Percentiles rank a stretch among this genome's conserved stretches.
phyloP scores from a whole-genome alignment of 2,797 vertebrate genomes.

The Eupleurogrammus muticus region DNA sequence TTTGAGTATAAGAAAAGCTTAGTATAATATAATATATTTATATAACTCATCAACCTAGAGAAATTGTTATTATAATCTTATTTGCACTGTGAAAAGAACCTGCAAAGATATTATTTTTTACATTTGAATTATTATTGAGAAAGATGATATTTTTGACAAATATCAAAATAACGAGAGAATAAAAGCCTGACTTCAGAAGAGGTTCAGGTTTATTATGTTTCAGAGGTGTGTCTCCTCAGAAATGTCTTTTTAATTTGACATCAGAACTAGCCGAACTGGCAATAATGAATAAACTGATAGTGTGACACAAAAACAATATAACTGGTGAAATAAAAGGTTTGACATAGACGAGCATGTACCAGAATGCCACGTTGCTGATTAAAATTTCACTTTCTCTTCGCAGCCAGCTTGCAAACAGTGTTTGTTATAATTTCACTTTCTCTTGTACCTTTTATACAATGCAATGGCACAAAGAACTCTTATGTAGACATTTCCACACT shows the following conservation, averaged over 20 bases:
- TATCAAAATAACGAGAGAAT: background rate
- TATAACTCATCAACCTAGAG: too few relatives aligned
- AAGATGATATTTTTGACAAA: background rate
- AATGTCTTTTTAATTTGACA: background rate
- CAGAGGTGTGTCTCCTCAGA: background rate
- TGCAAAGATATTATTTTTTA: too few relatives aligned
- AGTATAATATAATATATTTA: too few relatives aligned
- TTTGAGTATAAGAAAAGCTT: too few relatives aligned
- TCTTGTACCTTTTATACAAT: background rate
- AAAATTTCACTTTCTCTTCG: conserved; percentile 34
- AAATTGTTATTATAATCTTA: too few relatives aligned
- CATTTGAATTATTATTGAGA: background rate
- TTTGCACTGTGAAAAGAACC: too few relatives aligned
- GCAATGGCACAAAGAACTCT: background rate
- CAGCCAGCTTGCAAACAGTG: too few relatives aligned
- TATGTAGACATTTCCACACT: background rate
- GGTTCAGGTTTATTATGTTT: too few relatives aligned
- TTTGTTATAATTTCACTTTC: conserved; percentile 28
- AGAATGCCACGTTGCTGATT: background rate
- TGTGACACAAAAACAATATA: background rate
- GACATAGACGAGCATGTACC: background rate
- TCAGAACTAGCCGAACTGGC: background rate
- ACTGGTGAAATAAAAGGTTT: background rate
- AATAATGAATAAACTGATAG: background rate
- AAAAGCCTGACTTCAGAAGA: background rate